Evolutionary conservation across 2,113 vertebrate species (phyloP).

Genomic region (Zosterops borbonicus): DNA sequence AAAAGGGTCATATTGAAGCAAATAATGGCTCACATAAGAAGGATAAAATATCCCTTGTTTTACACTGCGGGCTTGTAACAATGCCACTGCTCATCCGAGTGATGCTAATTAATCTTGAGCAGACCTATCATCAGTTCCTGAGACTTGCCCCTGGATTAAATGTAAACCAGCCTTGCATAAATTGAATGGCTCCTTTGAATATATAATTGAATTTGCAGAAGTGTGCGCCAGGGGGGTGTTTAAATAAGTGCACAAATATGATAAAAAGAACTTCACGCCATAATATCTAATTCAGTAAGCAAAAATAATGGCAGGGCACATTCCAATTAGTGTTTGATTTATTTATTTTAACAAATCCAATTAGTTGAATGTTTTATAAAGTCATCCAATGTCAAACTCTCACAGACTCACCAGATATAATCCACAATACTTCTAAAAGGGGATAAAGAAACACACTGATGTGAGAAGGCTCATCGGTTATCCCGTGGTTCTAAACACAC

Average conservation of each 20-base stretch:
- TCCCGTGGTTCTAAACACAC: not conserved
- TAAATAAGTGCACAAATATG: constrained; percentile 83
- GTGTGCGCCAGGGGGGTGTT: constrained; percentile 76
- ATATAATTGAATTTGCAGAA: constrained; percentile 82
- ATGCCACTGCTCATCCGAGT: constrained; percentile 59
- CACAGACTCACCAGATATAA: constrained; percentile 58
- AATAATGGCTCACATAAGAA: not conserved
- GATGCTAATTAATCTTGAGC: constrained; percentile 74
- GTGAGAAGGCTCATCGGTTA: constrained; percentile 6
- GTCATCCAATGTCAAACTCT: constrained; percentile 81
- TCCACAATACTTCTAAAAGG: constrained; percentile 3
- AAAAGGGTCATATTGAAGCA: constrained; percentile 13
- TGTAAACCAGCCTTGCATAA: constrained; percentile 80
- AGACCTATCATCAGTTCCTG: constrained; percentile 65
- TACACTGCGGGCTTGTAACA: constrained; percentile 39
- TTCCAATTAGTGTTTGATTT: constrained; percentile 83
- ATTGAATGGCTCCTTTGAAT: constrained; percentile 76
- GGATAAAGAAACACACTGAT: constrained; percentile 1
- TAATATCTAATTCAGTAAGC: constrained; percentile 82
- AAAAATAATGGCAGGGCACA: constrained; percentile 80
- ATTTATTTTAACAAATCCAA: constrained; percentile 84
- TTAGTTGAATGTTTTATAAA: constrained; percentile 82
- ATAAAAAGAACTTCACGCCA: constrained; percentile 79
- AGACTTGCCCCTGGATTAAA: constrained; percentile 76
- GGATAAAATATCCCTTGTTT: constrained; percentile 49